Conservation (phyloP, 2,113 vertebrate species). For the Trogon melanurus region DNA sequence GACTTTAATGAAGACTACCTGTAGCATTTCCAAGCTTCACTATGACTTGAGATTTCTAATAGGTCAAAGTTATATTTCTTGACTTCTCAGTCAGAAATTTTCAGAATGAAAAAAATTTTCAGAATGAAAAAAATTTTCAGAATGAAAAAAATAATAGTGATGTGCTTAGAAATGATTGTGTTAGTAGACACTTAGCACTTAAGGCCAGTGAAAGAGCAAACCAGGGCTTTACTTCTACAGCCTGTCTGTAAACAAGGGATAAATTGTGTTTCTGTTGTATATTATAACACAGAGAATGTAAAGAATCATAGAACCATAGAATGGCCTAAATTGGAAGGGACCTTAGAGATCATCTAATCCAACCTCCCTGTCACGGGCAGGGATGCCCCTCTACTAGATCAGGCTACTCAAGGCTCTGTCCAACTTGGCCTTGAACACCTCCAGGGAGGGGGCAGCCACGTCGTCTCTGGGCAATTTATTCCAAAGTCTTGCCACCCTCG, state of each 20-base stretch:
- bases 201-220: not conserved
- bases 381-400: too few relatives aligned
- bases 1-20: not conserved
- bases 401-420: too few relatives aligned
- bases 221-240: not conserved
- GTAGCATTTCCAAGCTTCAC: not conserved
- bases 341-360: too few relatives aligned
- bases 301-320: too few relatives aligned
- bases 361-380: too few relatives aligned
- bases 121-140: not conserved
- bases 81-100: not conserved
- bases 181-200: not conserved
- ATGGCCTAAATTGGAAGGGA: too few relatives aligned
- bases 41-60: not conserved
- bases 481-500: too few relatives aligned
- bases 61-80: not conserved
- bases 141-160: not conserved
- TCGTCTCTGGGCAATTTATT: too few relatives aligned
- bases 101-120: not conserved
- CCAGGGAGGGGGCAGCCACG: too few relatives aligned
- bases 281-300: not conserved
- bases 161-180: not conserved
- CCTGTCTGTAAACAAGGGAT: not conserved
- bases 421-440: too few relatives aligned
- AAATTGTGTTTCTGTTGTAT: not conserved